These are phyloP conservation scores for Xyrauchen texanus DNA, from an alignment of 2,113 vertebrate species.

Conservation along the genomic window DNA sequence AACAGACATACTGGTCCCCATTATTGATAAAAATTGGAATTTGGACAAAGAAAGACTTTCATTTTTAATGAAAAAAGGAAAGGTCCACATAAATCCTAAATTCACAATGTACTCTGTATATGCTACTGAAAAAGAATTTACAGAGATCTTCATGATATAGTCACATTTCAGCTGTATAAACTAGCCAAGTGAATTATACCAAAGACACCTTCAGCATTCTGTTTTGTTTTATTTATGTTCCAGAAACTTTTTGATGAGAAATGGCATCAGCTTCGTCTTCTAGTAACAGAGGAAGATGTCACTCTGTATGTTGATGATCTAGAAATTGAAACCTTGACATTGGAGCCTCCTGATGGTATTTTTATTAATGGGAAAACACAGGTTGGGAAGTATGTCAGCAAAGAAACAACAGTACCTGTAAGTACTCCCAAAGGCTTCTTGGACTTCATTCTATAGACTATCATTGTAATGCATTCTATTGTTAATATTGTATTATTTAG, in stretches of 20 bases:
- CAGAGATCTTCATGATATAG: too few species aligned
- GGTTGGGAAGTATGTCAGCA: conserved; percentile 92
- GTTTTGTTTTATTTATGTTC: conserved; percentile 27
- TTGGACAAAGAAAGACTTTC: too few species aligned
- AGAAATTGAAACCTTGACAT: conserved; percentile 80
- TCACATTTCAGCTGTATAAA: not conserved
- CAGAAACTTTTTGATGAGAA: conserved; percentile 89
- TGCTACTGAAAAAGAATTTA: not conserved
- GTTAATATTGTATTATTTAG: too few species aligned
- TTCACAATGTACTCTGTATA: not conserved
- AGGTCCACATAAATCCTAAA: too few species aligned
- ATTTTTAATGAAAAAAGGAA: too few species aligned
- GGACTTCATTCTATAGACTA: not conserved
- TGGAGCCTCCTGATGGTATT: conserved; percentile 89
- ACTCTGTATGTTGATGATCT: conserved; percentile 90
- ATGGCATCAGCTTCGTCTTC: conserved; percentile 92
- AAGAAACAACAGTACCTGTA: conserved; percentile 94
- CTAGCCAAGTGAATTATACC: not conserved
- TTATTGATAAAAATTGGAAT: too few species aligned
- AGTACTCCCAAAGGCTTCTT: conserved; percentile 46
- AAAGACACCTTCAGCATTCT: not conserved
- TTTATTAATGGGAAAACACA: conserved; percentile 93
- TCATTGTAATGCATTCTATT: not conserved
- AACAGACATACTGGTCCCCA: too few species aligned
- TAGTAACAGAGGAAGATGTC: conserved; percentile 89